Percentiles rank a stretch among this genome's conserved stretches.
These are phyloP conservation scores for Aphaenogaster ashmeadi DNA, from an alignment of 1,140 invertebrate genomes.

Conservation along the genomic window DNA sequence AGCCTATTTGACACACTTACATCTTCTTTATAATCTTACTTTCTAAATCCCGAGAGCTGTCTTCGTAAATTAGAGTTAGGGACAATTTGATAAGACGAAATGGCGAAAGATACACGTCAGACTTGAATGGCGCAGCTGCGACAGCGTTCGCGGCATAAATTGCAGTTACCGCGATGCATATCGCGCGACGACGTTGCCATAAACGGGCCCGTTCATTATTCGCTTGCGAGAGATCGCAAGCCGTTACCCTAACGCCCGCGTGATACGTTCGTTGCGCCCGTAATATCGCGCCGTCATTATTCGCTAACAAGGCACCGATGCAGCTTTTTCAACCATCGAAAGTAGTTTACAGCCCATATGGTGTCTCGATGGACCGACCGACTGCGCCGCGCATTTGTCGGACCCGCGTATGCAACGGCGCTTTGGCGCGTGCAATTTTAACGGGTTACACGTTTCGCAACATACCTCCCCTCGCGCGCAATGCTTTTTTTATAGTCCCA, in stretches of 20 bases:
- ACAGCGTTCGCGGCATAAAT: conserved; percentile 2
- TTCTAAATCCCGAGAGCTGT: not conserved
- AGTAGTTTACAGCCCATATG: conserved; percentile 78
- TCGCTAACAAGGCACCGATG: conserved; percentile 74
- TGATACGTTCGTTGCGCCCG: conserved; percentile 41
- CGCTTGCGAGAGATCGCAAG: conserved; percentile 57
- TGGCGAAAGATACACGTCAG: not conserved
- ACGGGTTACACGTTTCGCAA: conserved; percentile 49
- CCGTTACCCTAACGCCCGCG: conserved; percentile 43
- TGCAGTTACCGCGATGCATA: conserved; percentile 31
- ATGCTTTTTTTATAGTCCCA: conserved; percentile 32
- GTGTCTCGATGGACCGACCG: conserved; percentile 66
- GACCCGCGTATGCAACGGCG: not conserved
- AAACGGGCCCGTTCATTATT: conserved; percentile 29
- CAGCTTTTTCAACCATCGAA: conserved; percentile 68
- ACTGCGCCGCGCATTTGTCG: conserved; percentile 11
- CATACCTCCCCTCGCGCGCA: not conserved
- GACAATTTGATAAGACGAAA: conserved; percentile 34
- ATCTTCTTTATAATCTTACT: not conserved
- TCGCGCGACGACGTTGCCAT: conserved; percentile 6
- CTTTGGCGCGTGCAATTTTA: conserved; percentile 50
- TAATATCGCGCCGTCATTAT: conserved; percentile 62
- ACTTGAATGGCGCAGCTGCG: conserved; percentile 35
- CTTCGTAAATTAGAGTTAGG: not conserved
- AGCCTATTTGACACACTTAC: not conserved